These are phyloP conservation scores for Cyanocitta stelleri DNA, from an alignment of 2,113 vertebrate species.

Conservation along the genomic window DNA sequence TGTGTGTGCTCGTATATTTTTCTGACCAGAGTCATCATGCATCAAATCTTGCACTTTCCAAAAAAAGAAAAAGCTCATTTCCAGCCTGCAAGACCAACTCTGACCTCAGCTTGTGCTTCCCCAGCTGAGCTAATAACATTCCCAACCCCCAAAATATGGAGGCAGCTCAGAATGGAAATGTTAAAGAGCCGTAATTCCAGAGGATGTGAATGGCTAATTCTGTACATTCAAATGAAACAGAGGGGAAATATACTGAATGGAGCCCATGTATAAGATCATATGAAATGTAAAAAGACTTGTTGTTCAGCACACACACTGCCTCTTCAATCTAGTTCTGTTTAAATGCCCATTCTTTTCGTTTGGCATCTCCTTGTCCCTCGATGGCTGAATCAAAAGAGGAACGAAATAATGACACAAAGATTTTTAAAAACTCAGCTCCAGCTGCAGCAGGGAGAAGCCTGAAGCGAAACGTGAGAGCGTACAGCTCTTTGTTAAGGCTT, in stretches of 20 bases:
- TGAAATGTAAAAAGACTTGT: conserved; percentile 70
- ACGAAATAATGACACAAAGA: conserved; percentile 69
- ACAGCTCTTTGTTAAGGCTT: conserved; percentile 69
- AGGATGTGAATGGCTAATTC: conserved; percentile 67
- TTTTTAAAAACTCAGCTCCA: conserved; percentile 66
- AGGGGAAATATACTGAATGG: conserved; percentile 68
- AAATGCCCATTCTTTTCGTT: conserved; percentile 69
- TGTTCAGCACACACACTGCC: conserved; percentile 61
- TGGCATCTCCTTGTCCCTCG: conserved; percentile 67
- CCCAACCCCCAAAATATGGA: conserved; percentile 60
- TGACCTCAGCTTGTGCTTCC: conserved; percentile 56
- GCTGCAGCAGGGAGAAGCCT: conserved; percentile 69
- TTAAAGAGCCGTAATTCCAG: conserved; percentile 59
- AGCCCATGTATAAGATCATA: conserved; percentile 70
- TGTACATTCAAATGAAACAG: conserved; percentile 66
- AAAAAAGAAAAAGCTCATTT: conserved; percentile 42
- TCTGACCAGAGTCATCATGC: not conserved
- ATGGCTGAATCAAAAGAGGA: conserved; percentile 66
- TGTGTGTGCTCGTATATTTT: not conserved
- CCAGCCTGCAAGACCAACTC: not conserved
- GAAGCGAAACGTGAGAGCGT: conserved; percentile 62
- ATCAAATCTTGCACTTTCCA: conserved; percentile 16
- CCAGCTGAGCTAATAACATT: conserved; percentile 44
- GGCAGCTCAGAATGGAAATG: conserved; percentile 61
- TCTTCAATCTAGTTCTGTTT: conserved; percentile 67